These are phyloP conservation scores for Pelobates fuscus DNA, from an alignment of 2,113 vertebrate species.

Conservation along the genomic window DNA sequence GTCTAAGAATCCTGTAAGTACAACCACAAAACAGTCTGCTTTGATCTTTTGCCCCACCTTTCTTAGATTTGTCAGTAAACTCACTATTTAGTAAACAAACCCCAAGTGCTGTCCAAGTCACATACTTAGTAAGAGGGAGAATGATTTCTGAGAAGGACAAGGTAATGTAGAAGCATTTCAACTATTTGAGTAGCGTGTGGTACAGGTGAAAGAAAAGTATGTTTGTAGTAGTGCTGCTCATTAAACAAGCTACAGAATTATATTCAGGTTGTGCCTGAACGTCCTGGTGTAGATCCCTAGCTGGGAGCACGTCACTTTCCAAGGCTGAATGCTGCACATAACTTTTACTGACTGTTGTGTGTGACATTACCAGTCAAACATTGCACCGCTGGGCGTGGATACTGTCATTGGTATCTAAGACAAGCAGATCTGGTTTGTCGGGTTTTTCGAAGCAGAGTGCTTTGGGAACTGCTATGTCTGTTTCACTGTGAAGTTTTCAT, in stretches of 20 bases:
- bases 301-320: not conserved
- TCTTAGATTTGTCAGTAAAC: too few relatives aligned
- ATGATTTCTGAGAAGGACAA: too few relatives aligned
- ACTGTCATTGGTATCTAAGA: constrained; percentile 31
- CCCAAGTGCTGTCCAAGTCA: too few relatives aligned
- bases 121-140: too few relatives aligned
- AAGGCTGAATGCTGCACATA: not conserved
- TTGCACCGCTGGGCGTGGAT: constrained; percentile 38
- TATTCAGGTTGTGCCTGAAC: not conserved
- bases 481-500: not conserved
- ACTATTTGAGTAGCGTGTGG: too few relatives aligned
- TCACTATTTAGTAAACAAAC: too few relatives aligned
- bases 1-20: too few relatives aligned
- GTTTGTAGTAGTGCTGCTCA: not conserved
- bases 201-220: too few relatives aligned
- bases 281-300: not conserved
- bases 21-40: too few relatives aligned
- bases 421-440: constrained; percentile 39
- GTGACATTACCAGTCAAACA: constrained; percentile 25
- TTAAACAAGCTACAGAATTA: not conserved
- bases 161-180: too few relatives aligned
- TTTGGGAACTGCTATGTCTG: constrained; percentile 11
- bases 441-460: constrained; percentile 11
- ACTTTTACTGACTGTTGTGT: constrained; percentile 12
- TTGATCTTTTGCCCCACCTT: too few relatives aligned